Percentiles rank a stretch among this genome's conserved stretches.
These are phyloP conservation scores for Epizoanthus illoricatus DNA, from an alignment of 92 coral and sea anemone genomes.

Conservation along the genomic window DNA sequence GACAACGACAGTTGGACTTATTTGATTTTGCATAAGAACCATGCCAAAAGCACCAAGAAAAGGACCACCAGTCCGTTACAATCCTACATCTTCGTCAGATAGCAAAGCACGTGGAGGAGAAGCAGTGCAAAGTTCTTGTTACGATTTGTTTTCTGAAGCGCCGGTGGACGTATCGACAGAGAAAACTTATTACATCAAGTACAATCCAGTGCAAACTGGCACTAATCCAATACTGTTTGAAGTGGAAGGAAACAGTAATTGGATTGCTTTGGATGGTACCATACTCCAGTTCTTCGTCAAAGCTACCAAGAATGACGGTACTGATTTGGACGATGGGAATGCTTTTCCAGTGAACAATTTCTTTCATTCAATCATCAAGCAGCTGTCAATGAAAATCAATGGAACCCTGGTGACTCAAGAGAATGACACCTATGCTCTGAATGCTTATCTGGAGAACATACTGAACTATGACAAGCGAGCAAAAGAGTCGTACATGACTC, in stretches of 20 bases:
- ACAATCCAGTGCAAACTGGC: not conserved
- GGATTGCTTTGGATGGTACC: conserved; percentile 26
- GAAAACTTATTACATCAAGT: not conserved
- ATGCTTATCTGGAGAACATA: conserved; percentile 24
- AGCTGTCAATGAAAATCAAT: conserved; percentile 33
- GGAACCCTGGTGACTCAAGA: conserved; percentile 37
- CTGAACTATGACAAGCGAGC: conserved; percentile 22
- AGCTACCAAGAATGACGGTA: not conserved
- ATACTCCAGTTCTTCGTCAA: conserved; percentile 9
- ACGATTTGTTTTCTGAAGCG: not conserved
- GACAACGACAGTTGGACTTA: no score
- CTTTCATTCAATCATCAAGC: conserved; percentile 26
- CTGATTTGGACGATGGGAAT: not conserved
- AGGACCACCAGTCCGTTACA: no score
- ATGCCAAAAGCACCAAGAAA: no score
- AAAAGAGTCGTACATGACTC: no score
- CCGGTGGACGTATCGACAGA: not conserved
- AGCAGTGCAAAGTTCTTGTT: not conserved
- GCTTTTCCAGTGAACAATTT: conserved; percentile 17
- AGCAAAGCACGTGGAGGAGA: no score
- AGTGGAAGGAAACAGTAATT: not conserved
- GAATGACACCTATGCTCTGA: conserved; percentile 28
- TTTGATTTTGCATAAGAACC: no score
- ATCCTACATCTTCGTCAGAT: no score
- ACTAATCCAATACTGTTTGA: conserved; percentile 29